Percentiles rank a stretch among this genome's conserved stretches.
Conservation (phyloP, 2,113 vertebrate genomes). For the Toxotes jaculatrix region DNA sequence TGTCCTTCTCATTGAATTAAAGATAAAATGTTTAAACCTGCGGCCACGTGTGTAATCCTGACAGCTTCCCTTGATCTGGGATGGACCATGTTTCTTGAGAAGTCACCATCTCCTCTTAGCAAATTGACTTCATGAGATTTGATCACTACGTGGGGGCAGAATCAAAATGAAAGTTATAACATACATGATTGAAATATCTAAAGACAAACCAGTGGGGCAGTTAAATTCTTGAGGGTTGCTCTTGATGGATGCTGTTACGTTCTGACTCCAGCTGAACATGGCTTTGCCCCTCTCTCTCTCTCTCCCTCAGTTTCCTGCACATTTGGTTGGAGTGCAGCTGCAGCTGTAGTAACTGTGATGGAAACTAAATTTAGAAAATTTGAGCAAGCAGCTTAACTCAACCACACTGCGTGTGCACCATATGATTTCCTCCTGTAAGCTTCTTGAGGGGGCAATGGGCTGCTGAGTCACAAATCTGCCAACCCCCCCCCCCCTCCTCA, state of each 20-base stretch:
- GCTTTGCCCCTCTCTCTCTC: background rate
- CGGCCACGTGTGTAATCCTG: too few relatives aligned
- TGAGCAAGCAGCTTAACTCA: slow-evolving; percentile 29
- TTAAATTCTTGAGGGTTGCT: background rate
- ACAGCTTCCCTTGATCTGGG: too few relatives aligned
- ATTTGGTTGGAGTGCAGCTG: background rate
- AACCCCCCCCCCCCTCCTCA: background rate
- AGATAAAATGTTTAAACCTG: too few relatives aligned
- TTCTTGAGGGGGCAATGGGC: slow-evolving; percentile 13
- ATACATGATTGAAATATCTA: background rate
- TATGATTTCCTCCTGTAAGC: slow-evolving; percentile 20
- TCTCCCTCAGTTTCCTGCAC: background rate
- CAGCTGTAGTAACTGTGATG: background rate
- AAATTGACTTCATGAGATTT: too few relatives aligned
- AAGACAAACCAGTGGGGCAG: background rate
- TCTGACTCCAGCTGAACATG: too few relatives aligned
- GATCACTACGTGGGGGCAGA: too few relatives aligned
- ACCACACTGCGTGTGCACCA: slow-evolving; percentile 2
- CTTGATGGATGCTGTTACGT: background rate
- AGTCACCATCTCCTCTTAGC: too few relatives aligned
- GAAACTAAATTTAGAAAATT: slow-evolving; percentile 7
- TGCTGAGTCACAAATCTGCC: slow-evolving; percentile 1
- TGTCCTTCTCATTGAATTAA: too few relatives aligned
- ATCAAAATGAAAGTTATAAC: too few relatives aligned
- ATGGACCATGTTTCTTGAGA: too few relatives aligned